Percentiles rank a stretch among this genome's conserved stretches.
phyloP scores from a whole-genome alignment of 2,888 invertebrate genomes.

The Megalurothrips usitatus region DNA sequence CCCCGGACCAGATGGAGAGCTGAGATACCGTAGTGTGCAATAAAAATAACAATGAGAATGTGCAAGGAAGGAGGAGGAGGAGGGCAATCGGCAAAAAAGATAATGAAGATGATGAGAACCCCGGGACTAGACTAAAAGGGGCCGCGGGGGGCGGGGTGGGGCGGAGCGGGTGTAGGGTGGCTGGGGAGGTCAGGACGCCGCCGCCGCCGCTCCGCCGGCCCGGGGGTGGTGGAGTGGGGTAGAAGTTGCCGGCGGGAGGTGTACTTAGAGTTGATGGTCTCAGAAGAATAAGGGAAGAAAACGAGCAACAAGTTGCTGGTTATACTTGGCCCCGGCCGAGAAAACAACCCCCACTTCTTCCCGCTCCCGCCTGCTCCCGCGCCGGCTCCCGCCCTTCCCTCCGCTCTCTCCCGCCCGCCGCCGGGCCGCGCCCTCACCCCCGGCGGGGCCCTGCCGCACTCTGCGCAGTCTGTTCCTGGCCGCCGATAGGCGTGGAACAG shows the following conservation, averaged over 20 bases:
- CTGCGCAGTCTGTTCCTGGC: neutral
- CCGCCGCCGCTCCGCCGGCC: neutral
- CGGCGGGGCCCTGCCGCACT: neutral
- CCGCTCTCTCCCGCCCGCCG: neutral
- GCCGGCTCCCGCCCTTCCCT: neutral
- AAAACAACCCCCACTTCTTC: neutral
- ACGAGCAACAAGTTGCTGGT: conserved; percentile 24
- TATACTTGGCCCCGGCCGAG: conserved; percentile 13
- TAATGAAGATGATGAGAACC: neutral
- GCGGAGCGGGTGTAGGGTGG: neutral
- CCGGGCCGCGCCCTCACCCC: neutral
- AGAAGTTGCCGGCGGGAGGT: conserved; percentile 3
- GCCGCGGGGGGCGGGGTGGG: neutral
- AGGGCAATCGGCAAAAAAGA: too few relatives aligned
- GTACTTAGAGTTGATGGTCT: conserved; percentile 24
- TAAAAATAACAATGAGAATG: too few relatives aligned
- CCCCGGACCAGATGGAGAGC: too few relatives aligned
- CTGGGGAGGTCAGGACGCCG: neutral
- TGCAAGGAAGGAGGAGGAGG: too few relatives aligned
- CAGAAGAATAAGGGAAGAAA: conserved; percentile 25
- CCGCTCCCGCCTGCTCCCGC: neutral
- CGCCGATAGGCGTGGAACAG: too few relatives aligned
- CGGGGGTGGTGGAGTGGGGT: neutral
- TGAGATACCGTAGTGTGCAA: too few relatives aligned
- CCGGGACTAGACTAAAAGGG: too few relatives aligned